phyloP scores from a whole-genome alignment of 2,888 invertebrate species.

The Brachyptera putata region DNA sequence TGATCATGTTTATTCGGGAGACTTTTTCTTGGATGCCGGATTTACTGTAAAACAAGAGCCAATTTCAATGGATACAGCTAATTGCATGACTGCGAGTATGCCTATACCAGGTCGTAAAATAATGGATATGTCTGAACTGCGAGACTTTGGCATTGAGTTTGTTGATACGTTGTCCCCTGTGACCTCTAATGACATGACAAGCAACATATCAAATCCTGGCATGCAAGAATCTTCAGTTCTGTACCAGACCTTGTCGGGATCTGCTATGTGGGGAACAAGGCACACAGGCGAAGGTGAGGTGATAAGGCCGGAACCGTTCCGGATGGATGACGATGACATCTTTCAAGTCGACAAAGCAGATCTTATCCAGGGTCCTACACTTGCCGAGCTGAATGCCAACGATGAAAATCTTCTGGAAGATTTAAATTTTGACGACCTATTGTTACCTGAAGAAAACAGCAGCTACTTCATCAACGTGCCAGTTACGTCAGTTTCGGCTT shows the following conservation, averaged over 20 bases:
- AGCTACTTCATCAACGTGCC: slow-evolving; percentile 50
- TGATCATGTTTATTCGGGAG: slow-evolving; percentile 42
- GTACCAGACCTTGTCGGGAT: slow-evolving; percentile 45
- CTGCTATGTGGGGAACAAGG: slow-evolving; percentile 44
- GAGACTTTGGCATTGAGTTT: slow-evolving; percentile 54
- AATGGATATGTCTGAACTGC: slow-evolving; percentile 41
- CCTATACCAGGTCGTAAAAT: slow-evolving; percentile 58
- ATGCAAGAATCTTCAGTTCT: slow-evolving; percentile 44
- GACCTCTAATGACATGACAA: slow-evolving; percentile 41
- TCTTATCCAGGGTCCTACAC: slow-evolving; percentile 74
- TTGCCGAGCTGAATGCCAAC: slow-evolving; percentile 81
- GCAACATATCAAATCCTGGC: slow-evolving; percentile 37
- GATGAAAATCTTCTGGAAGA: slow-evolving; percentile 79
- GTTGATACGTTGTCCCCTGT: slow-evolving; percentile 54
- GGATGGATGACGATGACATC: slow-evolving; percentile 85
- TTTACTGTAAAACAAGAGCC: slow-evolving; percentile 62
- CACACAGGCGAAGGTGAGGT: slow-evolving; percentile 21
- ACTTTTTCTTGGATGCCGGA: slow-evolving; percentile 59
- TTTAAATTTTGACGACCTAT: slow-evolving; percentile 79
- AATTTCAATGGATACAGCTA: slow-evolving; percentile 44
- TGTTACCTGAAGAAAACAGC: slow-evolving; percentile 63
- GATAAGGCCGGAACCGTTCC: slow-evolving; percentile 50
- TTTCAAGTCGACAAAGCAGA: slow-evolving; percentile 74
- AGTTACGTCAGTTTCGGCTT: slow-evolving; percentile 35
- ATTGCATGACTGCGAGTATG: slow-evolving; percentile 54